Evolutionary conservation across 2,888 invertebrate species (phyloP), one percentile per base, ranked within the genome.

Genomic region (Cephalotes varians): DNA sequence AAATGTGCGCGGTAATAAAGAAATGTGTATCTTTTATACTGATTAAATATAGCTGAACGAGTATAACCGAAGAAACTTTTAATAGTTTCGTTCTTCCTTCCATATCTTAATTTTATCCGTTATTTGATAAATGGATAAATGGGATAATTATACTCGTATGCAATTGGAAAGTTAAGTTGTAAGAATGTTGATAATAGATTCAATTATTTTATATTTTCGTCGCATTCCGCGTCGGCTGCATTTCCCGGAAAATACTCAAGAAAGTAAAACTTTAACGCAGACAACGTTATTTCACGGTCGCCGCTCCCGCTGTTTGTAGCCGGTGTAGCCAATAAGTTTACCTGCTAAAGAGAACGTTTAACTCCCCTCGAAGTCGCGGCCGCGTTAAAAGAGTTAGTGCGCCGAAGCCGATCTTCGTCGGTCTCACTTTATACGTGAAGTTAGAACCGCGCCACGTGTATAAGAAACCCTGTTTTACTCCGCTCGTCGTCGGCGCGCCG

Each of bases 391-490:
- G 54, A 69, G 77, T 77, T 77, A 77, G 51, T 69, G 44, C 44
- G 21, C 47, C 12, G 12, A 34, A 58, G 40, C 51, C 40, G 51
- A 58, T 49, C 49, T 72, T 51, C 49, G 60, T 74, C 31, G 60
- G 37, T 73, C 62, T 73, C 28, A 37, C 40, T 73, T 49, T 73
- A 62, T 60, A 51, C 4, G 49, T 37, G 74, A 74, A 49, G 77
- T 44, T 62, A 74, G 40, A 74, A 44, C 54, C n/a, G 28, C n/a
- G 28, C 15, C 15, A 9, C 47, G 25, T 40, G 64, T 49, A 69
- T 83, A 85, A 85, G 77, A 65, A 83, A 47, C 60, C 58, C 47
- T 67, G 81, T 85, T 85, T 72, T 85, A 85, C 40, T 47, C 21
- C 7, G 49, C 37, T 40, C 31, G 47, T 65, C 47, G 76, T 58